These are phyloP conservation scores for Macropis europaea DNA, from an alignment of 2,888 invertebrate genomes.

Conservation along the genomic window DNA sequence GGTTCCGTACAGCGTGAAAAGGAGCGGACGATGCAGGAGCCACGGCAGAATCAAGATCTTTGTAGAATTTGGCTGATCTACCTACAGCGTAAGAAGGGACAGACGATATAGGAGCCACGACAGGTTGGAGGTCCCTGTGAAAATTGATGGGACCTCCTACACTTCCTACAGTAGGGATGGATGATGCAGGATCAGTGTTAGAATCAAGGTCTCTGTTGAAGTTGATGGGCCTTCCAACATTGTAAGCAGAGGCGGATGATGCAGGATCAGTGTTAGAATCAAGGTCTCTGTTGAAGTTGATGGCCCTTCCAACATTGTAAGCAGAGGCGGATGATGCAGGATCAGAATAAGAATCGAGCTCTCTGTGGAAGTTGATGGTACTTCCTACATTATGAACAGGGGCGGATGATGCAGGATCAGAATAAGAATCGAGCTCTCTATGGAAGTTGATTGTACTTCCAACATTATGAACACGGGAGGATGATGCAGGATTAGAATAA, in stretches of 20 bases:
- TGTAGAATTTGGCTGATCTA: not conserved
- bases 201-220: conserved; percentile 12
- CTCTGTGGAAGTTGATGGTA: conserved; percentile 8
- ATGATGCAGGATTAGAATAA: conserved; percentile 37
- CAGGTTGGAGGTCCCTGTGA: conserved; percentile 17
- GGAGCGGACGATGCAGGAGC: conserved; percentile 39
- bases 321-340: conserved; percentile 35
- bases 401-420: conserved; percentile 40
- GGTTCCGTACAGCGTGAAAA: not conserved
- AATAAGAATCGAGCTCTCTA: conserved; percentile 29
- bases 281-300: conserved; percentile 3
- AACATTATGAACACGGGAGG: conserved; percentile 16
- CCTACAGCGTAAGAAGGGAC: not conserved
- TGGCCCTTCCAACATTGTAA: not conserved
- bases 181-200: conserved; percentile 38
- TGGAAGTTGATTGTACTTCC: not conserved
- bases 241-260: conserved; percentile 23
- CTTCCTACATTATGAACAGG: not conserved
- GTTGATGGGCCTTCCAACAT: not conserved
- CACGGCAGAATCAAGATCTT: conserved; percentile 32
- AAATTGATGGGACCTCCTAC: not conserved
- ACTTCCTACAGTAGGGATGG: conserved; percentile 23
- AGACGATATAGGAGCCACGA: conserved; percentile 42
- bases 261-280: conserved; percentile 42
- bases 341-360: conserved; percentile 37